Percentiles rank a stretch among this genome's conserved stretches.
Conservation (phyloP, 2,113 vertebrate species). For the Athene noctua region DNA sequence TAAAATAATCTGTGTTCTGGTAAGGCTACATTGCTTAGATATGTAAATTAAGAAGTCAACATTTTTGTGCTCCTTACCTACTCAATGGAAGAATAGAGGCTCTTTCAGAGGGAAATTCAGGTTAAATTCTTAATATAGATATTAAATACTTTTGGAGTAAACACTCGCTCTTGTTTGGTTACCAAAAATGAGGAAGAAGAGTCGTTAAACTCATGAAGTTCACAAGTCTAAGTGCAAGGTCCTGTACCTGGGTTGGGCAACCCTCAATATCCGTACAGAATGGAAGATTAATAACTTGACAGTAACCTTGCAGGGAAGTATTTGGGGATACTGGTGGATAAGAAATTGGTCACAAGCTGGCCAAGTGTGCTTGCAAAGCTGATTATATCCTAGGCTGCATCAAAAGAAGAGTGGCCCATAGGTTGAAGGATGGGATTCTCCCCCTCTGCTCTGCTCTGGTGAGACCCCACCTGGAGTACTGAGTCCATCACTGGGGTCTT, state of each 20-base stretch:
- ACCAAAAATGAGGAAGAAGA: not conserved
- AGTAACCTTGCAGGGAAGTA: not conserved
- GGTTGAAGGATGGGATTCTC: rapidly evolving
- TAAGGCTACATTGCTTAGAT: not conserved
- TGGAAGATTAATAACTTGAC: not conserved
- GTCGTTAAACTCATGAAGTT: not conserved
- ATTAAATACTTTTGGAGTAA: not conserved
- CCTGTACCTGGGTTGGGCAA: not conserved
- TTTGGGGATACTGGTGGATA: not conserved
- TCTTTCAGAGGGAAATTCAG: not conserved
- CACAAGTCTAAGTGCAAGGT: not conserved
- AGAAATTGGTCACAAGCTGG: rapidly evolving
- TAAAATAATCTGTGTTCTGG: not conserved
- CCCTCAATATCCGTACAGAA: rapidly evolving
- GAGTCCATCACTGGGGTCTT: rapidly evolving
- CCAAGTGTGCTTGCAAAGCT: rapidly evolving
- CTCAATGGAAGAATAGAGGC: not conserved
- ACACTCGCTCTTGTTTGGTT: not conserved
- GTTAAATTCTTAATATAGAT: not conserved
- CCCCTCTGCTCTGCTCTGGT: rapidly evolving
- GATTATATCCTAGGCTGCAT: rapidly evolving
- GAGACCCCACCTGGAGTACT: not conserved
- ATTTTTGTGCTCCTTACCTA: not conserved
- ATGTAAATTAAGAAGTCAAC: not conserved
- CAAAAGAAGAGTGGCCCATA: rapidly evolving